These are phyloP conservation scores for Protosalanx chinensis DNA, from an alignment of 2,797 vertebrate species.

Conservation along the genomic window DNA sequence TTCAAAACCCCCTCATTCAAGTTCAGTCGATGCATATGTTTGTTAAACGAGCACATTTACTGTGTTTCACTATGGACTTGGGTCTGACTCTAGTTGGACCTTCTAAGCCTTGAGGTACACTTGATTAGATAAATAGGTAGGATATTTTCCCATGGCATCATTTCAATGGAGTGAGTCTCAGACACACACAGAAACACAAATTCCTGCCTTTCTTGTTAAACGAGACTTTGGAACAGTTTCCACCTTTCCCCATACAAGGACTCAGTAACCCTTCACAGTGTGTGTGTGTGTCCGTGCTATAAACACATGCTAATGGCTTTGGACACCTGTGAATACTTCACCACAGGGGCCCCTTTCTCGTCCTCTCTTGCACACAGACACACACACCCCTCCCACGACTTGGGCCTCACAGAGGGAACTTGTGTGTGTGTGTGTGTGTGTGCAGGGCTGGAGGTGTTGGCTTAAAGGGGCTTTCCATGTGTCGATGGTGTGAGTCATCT, in stretches of 20 bases:
- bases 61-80: no score
- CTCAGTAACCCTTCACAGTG: neutral
- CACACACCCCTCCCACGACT: slow-evolving; percentile 37
- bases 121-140: no score
- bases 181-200: no score
- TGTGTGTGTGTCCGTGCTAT: slow-evolving; percentile 49
- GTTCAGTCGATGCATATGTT: slow-evolving; percentile 8
- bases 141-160: no score
- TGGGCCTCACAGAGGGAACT: slow-evolving; percentile 33
- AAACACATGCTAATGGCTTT: slow-evolving; percentile 61
- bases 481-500: slow-evolving; percentile 59
- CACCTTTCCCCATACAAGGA: neutral
- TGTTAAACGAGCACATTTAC: neutral
- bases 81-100: no score
- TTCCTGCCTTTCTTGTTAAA: no score
- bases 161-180: no score
- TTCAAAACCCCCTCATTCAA: slow-evolving; percentile 10
- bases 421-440: slow-evolving; percentile 21
- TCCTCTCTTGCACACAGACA: slow-evolving; percentile 3
- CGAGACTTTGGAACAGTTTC: neutral
- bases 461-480: slow-evolving; percentile 46
- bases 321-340: slow-evolving; percentile 67
- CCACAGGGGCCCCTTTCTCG: slow-evolving; percentile 1
- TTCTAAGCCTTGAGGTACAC: no score
- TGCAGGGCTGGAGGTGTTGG: slow-evolving; percentile 47